A percentile compares a stretch with the other conserved stretches of the same genome.
Conservation (phyloP, 2,888 invertebrate species). For the Cyrtodaria siliqua region DNA sequence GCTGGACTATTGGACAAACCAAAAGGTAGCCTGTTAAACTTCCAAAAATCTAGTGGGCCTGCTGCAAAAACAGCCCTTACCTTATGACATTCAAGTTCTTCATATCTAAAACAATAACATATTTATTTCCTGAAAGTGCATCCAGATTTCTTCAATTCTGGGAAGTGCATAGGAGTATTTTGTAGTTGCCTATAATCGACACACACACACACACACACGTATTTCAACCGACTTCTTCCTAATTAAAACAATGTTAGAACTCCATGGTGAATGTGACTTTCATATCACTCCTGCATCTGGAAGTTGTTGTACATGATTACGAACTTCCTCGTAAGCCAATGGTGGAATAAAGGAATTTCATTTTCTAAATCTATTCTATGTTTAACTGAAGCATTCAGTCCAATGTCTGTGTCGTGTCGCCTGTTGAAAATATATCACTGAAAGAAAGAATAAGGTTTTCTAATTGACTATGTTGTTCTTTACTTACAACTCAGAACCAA, state of each 20-base stretch:
- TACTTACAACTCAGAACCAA: background rate
- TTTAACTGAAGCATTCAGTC: background rate
- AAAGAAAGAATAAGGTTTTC: background rate
- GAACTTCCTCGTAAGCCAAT: background rate
- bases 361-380: slow-evolving; percentile 3
- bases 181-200: slow-evolving; percentile 4
- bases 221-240: background rate
- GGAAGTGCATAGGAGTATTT: slow-evolving; percentile 4
- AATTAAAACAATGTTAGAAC: background rate
- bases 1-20: slow-evolving; percentile 1
- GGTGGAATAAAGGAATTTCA: background rate
- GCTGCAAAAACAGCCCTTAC: background rate
- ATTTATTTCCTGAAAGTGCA: background rate
- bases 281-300: slow-evolving; percentile 3
- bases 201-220: background rate
- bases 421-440: background rate
- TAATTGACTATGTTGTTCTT: background rate
- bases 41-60: background rate
- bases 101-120: slow-evolving; percentile 1
- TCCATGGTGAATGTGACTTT: slow-evolving; percentile 4
- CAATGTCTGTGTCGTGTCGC: slow-evolving; percentile 1
- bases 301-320: slow-evolving; percentile 5
- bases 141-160: slow-evolving; percentile 7
- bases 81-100: slow-evolving; percentile 5
- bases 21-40: background rate